These are phyloP conservation scores for Eueremaeus valkanovi DNA, from an alignment of 2,888 invertebrate species.

Conservation along the genomic window DNA sequence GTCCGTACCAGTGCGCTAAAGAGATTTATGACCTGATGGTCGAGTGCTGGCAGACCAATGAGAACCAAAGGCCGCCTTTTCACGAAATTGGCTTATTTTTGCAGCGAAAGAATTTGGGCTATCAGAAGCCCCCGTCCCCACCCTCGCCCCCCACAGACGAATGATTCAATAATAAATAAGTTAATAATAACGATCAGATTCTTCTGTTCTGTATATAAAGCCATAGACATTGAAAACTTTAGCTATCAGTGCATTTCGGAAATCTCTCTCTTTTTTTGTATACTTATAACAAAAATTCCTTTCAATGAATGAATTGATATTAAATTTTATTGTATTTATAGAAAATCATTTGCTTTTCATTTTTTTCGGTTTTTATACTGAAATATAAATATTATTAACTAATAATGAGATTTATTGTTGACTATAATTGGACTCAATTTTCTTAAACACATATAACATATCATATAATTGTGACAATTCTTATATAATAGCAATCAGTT, in stretches of 20 bases:
- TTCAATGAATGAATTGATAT: background rate
- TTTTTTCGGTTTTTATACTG: background rate
- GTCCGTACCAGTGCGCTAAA: conserved; percentile 72
- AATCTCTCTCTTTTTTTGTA: background rate
- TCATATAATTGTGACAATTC: background rate
- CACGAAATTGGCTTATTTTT: conserved; percentile 82
- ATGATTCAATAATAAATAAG: background rate
- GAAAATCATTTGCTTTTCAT: background rate
- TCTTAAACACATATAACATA: background rate
- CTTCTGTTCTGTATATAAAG: background rate
- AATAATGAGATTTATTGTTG: background rate
- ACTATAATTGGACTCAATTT: no score
- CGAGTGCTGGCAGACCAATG: conserved; percentile 82
- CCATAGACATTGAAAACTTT: background rate
- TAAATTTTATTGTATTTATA: no score
- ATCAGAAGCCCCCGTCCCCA: conserved; percentile 15
- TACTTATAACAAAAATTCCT: background rate
- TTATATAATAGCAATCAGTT: no score
- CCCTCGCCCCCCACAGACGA: no score
- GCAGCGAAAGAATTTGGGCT: conserved; percentile 67
- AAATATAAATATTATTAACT: background rate
- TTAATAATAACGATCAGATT: background rate
- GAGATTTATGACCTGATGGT: conserved; percentile 87
- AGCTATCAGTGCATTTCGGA: background rate
- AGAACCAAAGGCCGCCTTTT: conserved; percentile 75